A percentile compares a stretch with the other conserved stretches of the same genome.
These are phyloP conservation scores for Octomys mimax DNA, from an alignment of 2,797 vertebrate genomes.

Conservation along the genomic window DNA sequence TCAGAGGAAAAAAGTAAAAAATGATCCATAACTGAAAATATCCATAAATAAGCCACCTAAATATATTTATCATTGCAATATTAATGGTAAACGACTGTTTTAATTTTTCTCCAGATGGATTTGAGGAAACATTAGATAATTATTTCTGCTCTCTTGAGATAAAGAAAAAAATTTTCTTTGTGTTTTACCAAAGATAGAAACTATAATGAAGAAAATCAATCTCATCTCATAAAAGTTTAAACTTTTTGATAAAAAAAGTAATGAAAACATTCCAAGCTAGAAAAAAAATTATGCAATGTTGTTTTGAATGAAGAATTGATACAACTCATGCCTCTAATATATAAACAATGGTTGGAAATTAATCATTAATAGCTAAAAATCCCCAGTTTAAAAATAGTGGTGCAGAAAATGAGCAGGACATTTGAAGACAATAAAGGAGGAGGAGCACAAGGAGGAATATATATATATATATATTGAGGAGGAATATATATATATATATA, in stretches of 20 bases:
- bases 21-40: not conserved
- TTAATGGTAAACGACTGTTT: not conserved
- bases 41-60: not conserved
- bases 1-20: conserved; percentile 37
- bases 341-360: not conserved
- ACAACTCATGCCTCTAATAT: not conserved
- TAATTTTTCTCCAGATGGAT: not conserved
- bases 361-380: conserved; percentile 32
- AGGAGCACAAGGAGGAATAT: not conserved
- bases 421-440: not conserved
- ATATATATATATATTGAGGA: not conserved
- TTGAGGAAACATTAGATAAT: conserved; percentile 37
- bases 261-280: not conserved
- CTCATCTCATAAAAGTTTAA: conserved; percentile 51
- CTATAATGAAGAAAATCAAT: conserved; percentile 53
- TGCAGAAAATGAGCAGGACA: not conserved
- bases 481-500: too few species aligned
- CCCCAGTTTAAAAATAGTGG: not conserved
- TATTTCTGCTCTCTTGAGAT: conserved; percentile 33
- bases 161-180: not conserved
- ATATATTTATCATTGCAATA: not conserved
- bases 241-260: conserved; percentile 25
- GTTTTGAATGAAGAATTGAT: conserved; percentile 2
- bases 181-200: conserved; percentile 57
- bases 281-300: not conserved